Conservation (phyloP, 2,888 invertebrate species). For the Protonemura montana region DNA sequence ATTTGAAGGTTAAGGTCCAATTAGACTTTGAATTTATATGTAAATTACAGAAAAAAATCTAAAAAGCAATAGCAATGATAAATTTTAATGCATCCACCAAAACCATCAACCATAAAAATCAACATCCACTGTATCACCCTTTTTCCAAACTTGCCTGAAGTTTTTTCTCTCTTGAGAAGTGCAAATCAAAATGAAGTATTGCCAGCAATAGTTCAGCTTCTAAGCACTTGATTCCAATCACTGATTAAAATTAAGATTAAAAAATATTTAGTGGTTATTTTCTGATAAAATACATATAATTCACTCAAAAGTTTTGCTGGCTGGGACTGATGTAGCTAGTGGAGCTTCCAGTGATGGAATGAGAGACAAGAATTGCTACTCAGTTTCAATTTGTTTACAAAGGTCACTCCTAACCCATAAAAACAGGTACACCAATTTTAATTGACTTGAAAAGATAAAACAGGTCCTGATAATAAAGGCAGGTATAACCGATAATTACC, state of each 20-base stretch:
- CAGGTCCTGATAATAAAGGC: too few species aligned
- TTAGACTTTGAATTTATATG: conserved; percentile 28
- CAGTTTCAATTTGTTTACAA: neutral
- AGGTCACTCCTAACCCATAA: neutral
- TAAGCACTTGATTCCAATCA: neutral
- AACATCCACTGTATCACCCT: neutral
- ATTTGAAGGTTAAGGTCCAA: too few species aligned
- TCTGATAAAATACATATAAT: neutral
- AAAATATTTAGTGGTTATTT: neutral
- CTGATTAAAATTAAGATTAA: neutral
- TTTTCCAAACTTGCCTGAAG: neutral
- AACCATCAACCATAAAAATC: neutral
- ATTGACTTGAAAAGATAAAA: too few species aligned
- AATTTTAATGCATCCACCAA: neutral
- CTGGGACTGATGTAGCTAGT: neutral
- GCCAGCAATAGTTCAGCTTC: neutral
- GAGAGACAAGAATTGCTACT: neutral
- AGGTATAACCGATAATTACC: too few species aligned
- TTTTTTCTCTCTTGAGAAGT: neutral
- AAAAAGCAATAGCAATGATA: too few species aligned
- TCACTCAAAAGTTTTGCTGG: neutral
- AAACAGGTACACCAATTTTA: too few species aligned
- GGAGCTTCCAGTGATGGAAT: neutral
- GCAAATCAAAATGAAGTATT: neutral
- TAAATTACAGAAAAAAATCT: conserved; percentile 49